Conservation (phyloP, 1,140 invertebrate species). For the Drosophila jambulina region DNA sequence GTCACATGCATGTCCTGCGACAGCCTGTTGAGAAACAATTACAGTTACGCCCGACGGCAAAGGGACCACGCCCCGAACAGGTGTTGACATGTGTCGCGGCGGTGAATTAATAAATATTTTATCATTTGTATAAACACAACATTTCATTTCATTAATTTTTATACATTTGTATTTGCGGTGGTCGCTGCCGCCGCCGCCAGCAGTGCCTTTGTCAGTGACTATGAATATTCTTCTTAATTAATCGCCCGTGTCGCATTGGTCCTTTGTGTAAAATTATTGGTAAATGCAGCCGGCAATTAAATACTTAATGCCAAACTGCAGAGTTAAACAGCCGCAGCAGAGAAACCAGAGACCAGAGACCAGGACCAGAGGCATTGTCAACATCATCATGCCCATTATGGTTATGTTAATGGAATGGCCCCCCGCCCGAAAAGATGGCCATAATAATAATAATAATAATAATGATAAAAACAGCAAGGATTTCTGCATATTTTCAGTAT, state of each 20-base stretch:
- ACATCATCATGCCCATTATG: constrained; percentile 29
- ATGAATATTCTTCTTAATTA: constrained; percentile 48
- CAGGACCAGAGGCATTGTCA: constrained; percentile 18
- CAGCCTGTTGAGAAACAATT: constrained; percentile 53
- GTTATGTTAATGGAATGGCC: constrained; percentile 57
- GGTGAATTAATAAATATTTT: constrained; percentile 50
- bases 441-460: constrained; percentile 44
- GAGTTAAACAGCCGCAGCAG: constrained; percentile 34
- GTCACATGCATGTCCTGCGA: constrained; percentile 38
- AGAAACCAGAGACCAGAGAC: constrained; percentile 26
- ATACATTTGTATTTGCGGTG: constrained; percentile 43
- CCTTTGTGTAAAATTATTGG: constrained; percentile 55
- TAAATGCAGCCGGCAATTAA: constrained; percentile 66
- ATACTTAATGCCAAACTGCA: constrained; percentile 51
- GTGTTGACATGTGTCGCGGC: constrained; percentile 49
- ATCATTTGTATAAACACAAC: constrained; percentile 55
- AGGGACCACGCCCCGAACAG: constrained; percentile 22
- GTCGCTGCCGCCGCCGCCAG: background rate
- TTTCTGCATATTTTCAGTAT: constrained; percentile 56
- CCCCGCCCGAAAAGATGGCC: constrained; percentile 22
- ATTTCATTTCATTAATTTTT: constrained; percentile 56
- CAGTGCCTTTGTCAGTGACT: constrained; percentile 26
- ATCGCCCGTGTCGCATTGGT: constrained; percentile 32
- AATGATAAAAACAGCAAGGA: constrained; percentile 25
- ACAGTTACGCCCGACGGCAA: constrained; percentile 32